Evolutionary conservation across 1,140 invertebrate genomes (phyloP), one percentile per base, ranked within the genome.

Genomic region (Anastrepha obliqua): DNA sequence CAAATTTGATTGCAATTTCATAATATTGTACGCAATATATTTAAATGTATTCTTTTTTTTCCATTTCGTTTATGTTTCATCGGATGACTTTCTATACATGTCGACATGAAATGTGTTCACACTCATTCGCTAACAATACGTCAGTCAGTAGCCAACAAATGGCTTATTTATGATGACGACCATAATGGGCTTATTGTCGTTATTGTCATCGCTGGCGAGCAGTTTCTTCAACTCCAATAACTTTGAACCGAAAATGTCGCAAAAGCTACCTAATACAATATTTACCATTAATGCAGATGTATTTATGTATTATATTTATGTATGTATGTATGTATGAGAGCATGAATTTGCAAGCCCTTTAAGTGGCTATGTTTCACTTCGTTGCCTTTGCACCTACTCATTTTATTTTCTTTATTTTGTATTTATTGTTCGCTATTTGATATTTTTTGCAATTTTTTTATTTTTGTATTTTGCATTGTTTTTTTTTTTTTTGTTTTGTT

Each of bases 181-280:
- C 17, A 74, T 74, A 74, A 74, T 74, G 42, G 44, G 67, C 67
- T 74, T 74, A 74, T 47, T 17, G 39, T 44, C 17, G 29, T 65
- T 74, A 47, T 15, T 74, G 67, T 74, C 67, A 74, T n/a, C 67
- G 44, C 42, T 15, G 0, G 42, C 13, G 42, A 15, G 44, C 13
- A 44, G 42, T 74, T 44, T 74, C 42, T 74, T 44, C 67, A 74
- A 47, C 42, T 47, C 42, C 44, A 74, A 13, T 42, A n/a, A 67
- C 29, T 42, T 67, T 9, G 29, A 47, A 39, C 39, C 42, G 67
- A 74, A 67, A 74, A 17, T 44, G 67, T 44, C 17, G 17, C 42
- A 47, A 3, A 44, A 39, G 15, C 67, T 17, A 4, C 42, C 44
- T 42, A n/a, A 7, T 62, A 62, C 4, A 62, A 55, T 11, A 8